These are phyloP conservation scores for Centroberyx gerrardi DNA, from an alignment of 2,797 vertebrate species.

Conservation along the genomic window DNA sequence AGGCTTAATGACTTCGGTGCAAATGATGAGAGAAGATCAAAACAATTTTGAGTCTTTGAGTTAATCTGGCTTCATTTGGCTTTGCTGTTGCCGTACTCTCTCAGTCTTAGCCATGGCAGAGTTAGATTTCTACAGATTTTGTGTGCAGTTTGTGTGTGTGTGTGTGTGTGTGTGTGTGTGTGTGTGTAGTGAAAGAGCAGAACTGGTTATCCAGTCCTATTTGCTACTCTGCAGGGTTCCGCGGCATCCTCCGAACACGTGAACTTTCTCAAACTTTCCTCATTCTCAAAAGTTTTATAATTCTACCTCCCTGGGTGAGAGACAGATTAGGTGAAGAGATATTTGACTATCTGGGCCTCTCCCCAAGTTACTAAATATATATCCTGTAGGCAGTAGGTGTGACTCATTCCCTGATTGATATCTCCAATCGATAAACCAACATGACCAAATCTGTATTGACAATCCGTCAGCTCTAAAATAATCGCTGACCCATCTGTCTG, in stretches of 20 bases:
- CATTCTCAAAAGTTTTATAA: not conserved
- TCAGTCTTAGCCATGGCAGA: too few species aligned
- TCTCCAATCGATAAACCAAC: slow-evolving; percentile 33
- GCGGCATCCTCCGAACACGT: not conserved
- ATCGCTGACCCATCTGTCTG: not conserved
- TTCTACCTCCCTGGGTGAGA: not conserved
- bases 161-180: slow-evolving; percentile 8
- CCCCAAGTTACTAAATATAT: not conserved
- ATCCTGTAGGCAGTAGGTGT: not conserved
- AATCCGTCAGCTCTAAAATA: slow-evolving; percentile 35
- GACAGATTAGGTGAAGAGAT: not conserved
- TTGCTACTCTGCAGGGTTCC: not conserved
- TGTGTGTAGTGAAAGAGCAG: not conserved
- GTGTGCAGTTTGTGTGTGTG: not conserved
- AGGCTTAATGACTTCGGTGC: too few species aligned
- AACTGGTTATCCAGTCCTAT: not conserved
- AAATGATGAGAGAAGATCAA: too few species aligned
- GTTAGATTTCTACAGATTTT: not conserved
- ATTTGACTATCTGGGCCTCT: slow-evolving; percentile 2
- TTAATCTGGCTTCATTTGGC: too few species aligned
- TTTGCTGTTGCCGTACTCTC: too few species aligned
- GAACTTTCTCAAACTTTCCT: not conserved
- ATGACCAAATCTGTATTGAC: slow-evolving; percentile 31
- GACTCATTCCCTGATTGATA: slow-evolving; percentile 22
- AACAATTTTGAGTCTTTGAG: too few species aligned